Base-by-base conservation (phyloP, 2,113 vertebrate species). In the Mormoops blainvillei region DNA sequence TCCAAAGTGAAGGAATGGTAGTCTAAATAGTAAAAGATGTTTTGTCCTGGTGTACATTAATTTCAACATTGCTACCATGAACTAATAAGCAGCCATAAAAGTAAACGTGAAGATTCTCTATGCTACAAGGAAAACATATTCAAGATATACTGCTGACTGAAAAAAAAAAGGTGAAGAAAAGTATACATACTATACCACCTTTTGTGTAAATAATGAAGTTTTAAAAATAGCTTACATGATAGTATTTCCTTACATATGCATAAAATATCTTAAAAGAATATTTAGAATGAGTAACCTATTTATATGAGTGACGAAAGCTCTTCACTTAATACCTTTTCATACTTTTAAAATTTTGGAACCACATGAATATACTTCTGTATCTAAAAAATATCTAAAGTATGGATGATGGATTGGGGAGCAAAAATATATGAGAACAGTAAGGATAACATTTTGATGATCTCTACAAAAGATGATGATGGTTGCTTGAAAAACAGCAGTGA, bases 351-450 rank as follows among this genome's bases (percentile, higher is more conserved):
- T 63, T 70, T 14, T 70, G 28, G 26, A 92, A 78, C 54, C 28
- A 85, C 18, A 19, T 70, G n/a, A 90, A 87, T 38, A 41, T 38
- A 86, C 50, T 94, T 83, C 89, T 3, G 1, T 83, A 87, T 33
- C 63, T 87, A 91, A 87, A 85, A 93, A 97, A 70, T 28, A 26
- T 56, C 52, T 48, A 45, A 96, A 93, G 89, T 68, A 20, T 68
- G 24, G 61, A 94, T 18, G 12, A 92, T 56, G 22, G 14, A 48
- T 0, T 88, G 9, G 61, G 50, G 58, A 67, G 33, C n/a, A 81
- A 91, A 81, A 95, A 82, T 77, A 81, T 6, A 2, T 19, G 31
- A 19, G 28, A 94, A 89, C 33, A 85, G 20, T 61, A 45, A 92
- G 10, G 56, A 85, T 71, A 58, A 31, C 73, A 36, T 63, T 90